Evolutionary conservation across 2,113 vertebrate genomes (phyloP).

Genomic region (Neodontobutis hainanensis): DNA sequence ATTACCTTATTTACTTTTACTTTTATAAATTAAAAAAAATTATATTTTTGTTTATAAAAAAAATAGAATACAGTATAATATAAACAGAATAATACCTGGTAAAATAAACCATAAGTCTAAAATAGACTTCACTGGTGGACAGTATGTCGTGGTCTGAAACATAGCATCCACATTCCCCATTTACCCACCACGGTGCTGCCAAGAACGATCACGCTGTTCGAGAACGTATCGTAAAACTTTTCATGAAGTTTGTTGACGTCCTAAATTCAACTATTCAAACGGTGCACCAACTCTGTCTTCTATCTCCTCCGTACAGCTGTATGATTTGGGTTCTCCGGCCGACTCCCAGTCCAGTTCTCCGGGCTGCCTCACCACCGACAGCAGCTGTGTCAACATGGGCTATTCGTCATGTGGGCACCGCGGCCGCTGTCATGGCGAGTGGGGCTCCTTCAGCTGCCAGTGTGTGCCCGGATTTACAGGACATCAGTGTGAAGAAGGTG

Average conservation of each 20-base stretch:
- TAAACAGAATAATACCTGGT: no score
- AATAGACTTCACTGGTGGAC: no score
- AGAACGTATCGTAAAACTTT: no score
- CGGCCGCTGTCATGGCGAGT: slow-evolving; percentile 84
- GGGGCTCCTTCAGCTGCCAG: slow-evolving; percentile 86
- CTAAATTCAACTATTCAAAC: not conserved
- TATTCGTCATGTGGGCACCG: slow-evolving; percentile 82
- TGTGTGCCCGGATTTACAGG: slow-evolving; percentile 84
- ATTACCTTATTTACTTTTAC: no score
- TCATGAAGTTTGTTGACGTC: slow-evolving; percentile 8
- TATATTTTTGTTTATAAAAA: no score
- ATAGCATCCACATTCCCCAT: no score
- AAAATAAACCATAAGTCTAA: no score
- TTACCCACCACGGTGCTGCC: no score
- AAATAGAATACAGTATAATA: no score
- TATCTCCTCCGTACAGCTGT: slow-evolving; percentile 71
- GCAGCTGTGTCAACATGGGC: slow-evolving; percentile 85
- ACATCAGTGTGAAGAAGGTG: slow-evolving; percentile 87
- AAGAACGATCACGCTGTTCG: no score
- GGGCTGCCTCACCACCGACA: slow-evolving; percentile 82
- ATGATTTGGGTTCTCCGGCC: slow-evolving; percentile 85
- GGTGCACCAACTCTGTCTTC: slow-evolving; percentile 11
- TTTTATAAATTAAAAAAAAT: no score
- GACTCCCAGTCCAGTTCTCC: slow-evolving; percentile 85
- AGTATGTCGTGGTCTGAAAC: no score